A percentile compares a stretch with the other conserved stretches of the same genome.
These are phyloP conservation scores for Lasioglossum pauxillum DNA, from an alignment of 2,888 invertebrate species.

Conservation along the genomic window DNA sequence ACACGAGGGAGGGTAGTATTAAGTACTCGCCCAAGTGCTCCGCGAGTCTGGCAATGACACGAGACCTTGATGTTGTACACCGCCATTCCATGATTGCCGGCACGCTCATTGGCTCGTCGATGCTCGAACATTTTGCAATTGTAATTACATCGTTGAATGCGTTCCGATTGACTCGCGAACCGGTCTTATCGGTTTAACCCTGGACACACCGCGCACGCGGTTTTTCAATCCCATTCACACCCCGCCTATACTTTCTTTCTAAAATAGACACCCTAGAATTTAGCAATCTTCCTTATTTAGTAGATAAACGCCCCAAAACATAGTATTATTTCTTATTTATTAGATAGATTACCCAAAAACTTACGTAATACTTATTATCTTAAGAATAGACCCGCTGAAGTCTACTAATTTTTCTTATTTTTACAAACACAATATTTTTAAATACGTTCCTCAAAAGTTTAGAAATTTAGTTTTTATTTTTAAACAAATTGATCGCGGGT, in stretches of 20 bases:
- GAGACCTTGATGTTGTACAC: constrained; percentile 38
- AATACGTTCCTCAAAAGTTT: background rate
- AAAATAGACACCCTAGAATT: background rate
- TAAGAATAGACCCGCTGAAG: no score
- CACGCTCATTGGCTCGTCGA: constrained; percentile 24
- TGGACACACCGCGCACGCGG: background rate
- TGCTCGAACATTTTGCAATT: constrained; percentile 21
- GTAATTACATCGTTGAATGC: constrained; percentile 28
- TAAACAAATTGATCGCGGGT: background rate
- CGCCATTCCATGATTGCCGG: constrained; percentile 14
- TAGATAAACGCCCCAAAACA: background rate
- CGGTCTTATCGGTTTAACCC: background rate
- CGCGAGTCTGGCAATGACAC: constrained; percentile 61
- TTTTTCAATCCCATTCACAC: background rate
- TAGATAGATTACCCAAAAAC: no score
- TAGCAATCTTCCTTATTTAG: background rate
- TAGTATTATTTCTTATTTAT: background rate
- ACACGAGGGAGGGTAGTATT: constrained; percentile 64
- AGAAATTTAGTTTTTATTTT: background rate
- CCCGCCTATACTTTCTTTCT: background rate
- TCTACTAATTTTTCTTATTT: no score
- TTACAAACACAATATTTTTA: no score
- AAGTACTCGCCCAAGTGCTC: constrained; percentile 64
- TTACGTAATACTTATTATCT: no score
- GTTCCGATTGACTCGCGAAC: background rate